These are phyloP conservation scores for Echeneis naucrates DNA, from an alignment of 2,797 vertebrate species.

Conservation along the genomic window DNA sequence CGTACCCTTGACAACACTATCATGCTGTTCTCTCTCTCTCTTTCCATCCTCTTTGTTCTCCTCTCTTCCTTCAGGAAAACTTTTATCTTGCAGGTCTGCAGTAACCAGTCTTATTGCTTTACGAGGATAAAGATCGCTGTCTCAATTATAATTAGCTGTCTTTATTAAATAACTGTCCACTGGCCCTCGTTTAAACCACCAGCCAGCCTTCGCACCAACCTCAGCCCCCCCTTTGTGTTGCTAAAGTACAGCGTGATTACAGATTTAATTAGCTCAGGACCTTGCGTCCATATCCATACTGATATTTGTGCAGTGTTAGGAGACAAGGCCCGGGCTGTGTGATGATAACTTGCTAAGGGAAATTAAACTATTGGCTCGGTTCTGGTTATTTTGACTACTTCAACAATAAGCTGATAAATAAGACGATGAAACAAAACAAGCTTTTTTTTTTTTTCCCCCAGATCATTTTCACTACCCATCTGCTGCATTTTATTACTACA, in stretches of 20 bases:
- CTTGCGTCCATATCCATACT: conserved; percentile 65
- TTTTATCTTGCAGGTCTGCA: conserved; percentile 42
- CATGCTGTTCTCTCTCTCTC: conserved; percentile 24
- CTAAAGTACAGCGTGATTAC: conserved; percentile 75
- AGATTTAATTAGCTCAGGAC: conserved; percentile 79
- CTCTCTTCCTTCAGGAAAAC: conserved; percentile 48
- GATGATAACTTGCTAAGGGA: conserved; percentile 47
- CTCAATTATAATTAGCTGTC: conserved; percentile 77
- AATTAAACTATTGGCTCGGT: conserved; percentile 8
- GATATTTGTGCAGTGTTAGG: conserved; percentile 61
- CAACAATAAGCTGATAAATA: neutral
- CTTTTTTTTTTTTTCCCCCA: neutral
- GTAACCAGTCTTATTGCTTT: conserved; percentile 34
- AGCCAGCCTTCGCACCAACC: conserved; percentile 18
- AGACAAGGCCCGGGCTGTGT: conserved; percentile 41
- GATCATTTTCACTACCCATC: conserved; percentile 1
- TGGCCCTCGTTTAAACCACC: conserved; percentile 64
- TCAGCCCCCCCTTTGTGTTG: conserved; percentile 57
- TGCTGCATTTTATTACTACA: neutral
- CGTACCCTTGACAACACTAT: conserved; percentile 34
- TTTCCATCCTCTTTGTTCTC: conserved; percentile 33
- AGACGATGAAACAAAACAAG: neutral
- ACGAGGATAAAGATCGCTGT: conserved; percentile 60
- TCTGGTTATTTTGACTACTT: conserved; percentile 3
- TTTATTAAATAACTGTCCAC: conserved; percentile 73